Evolutionary conservation across 2,888 invertebrate genomes (phyloP).

Genomic region (Rhagophthalmus giganteus): DNA sequence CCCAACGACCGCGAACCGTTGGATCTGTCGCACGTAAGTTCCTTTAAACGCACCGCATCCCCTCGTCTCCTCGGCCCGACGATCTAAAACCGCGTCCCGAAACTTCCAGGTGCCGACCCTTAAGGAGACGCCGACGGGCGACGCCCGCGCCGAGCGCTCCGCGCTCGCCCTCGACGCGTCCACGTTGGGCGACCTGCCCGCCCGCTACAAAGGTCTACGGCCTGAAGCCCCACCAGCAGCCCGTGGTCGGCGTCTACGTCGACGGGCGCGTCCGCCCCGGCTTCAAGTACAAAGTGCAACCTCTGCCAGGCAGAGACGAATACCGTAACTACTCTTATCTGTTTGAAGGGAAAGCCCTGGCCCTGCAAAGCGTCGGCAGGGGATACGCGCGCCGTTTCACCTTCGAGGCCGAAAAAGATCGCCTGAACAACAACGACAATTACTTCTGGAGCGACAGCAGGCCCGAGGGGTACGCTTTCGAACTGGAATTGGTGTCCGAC

Average conservation of each 20-base stretch:
- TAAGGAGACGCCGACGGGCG: no score
- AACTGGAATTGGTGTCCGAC: constrained; percentile 66
- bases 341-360: constrained; percentile 68
- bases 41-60: no score
- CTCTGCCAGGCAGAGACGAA: constrained; percentile 59
- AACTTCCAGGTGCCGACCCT: no score
- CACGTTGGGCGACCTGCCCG: constrained; percentile 67
- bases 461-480: constrained; percentile 74
- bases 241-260: constrained; percentile 72
- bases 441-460: constrained; percentile 80
- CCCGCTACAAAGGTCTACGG: constrained; percentile 65
- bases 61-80: no score
- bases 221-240: constrained; percentile 66
- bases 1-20: no score
- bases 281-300: constrained; percentile 73
- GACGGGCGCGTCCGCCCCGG: constrained; percentile 73
- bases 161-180: constrained; percentile 61
- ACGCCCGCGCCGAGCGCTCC: no score
- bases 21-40: no score
- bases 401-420: constrained; percentile 65
- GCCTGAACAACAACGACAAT: constrained; percentile 68
- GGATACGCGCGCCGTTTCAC: constrained; percentile 75
- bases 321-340: constrained; percentile 52
- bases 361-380: constrained; percentile 69
- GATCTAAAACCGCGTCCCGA: no score